These are phyloP conservation scores for Cephalopterus ornatus DNA, from an alignment of 2,113 vertebrate genomes.

Conservation along the genomic window DNA sequence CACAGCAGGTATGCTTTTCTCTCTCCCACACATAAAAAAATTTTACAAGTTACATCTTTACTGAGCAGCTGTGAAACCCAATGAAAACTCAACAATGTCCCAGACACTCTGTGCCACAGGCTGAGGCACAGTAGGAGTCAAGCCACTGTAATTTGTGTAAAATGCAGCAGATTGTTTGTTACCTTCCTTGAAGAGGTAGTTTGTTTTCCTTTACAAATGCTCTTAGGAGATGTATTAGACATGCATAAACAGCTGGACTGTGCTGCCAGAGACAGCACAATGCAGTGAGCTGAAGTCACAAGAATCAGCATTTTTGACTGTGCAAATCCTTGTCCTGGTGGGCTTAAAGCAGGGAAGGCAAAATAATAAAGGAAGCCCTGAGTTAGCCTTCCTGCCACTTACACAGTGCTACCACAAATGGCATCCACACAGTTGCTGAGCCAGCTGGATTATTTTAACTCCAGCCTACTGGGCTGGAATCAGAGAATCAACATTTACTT, in stretches of 20 bases:
- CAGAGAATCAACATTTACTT: neutral
- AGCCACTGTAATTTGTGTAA: neutral
- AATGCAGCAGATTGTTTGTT: neutral
- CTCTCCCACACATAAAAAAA: neutral
- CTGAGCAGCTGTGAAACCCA: neutral
- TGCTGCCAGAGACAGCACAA: slow-evolving; percentile 5
- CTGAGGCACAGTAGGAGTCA: neutral
- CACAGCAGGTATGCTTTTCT: neutral
- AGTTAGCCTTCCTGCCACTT: neutral
- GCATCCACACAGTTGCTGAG: neutral
- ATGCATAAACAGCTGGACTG: slow-evolving; percentile 32
- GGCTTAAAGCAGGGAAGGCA: neutral
- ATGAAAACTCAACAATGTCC: neutral
- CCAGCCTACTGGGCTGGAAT: neutral
- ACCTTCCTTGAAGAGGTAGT: slow-evolving; percentile 3
- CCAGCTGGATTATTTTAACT: slow-evolving; percentile 28
- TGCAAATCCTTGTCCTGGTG: slow-evolving; percentile 29
- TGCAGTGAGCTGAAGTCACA: neutral
- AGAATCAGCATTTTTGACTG: slow-evolving; percentile 36
- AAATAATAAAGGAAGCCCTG: neutral
- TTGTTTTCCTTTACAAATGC: slow-evolving; percentile 12
- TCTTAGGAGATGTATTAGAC: slow-evolving; percentile 17
- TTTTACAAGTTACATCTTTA: neutral
- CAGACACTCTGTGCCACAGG: neutral
- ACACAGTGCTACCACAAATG: neutral